A percentile compares a stretch with the other conserved stretches of the same genome.
Evolutionary conservation across 2,797 vertebrate species (phyloP).

Genomic region (Huso huso): DNA sequence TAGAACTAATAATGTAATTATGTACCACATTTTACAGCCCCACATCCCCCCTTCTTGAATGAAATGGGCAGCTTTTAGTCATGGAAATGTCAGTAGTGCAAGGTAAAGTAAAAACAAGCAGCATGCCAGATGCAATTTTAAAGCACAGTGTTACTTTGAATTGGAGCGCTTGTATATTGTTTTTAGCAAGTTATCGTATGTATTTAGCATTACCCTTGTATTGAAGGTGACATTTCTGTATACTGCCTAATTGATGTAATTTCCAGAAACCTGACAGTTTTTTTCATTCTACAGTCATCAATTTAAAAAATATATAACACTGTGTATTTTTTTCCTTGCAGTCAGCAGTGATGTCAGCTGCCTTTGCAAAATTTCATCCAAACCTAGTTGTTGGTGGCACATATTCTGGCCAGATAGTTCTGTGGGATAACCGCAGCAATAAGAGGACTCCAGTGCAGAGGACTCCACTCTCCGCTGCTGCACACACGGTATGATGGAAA

Average conservation of each 20-base stretch:
- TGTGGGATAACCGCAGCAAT: slow-evolving; percentile 98
- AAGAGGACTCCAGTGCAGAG: slow-evolving; percentile 96
- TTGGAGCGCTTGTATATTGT: slow-evolving; percentile 9
- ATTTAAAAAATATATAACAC: slow-evolving; percentile 20
- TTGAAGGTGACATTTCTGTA: slow-evolving; percentile 11
- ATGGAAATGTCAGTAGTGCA: slow-evolving; percentile 22
- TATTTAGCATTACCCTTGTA: background rate
- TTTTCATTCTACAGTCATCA: slow-evolving; percentile 13
- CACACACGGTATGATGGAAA: slow-evolving; percentile 76
- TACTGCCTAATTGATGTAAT: background rate
- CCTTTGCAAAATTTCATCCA: slow-evolving; percentile 95
- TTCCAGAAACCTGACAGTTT: slow-evolving; percentile 10
- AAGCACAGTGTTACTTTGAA: slow-evolving; percentile 1
- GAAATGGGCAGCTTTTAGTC: slow-evolving; percentile 12
- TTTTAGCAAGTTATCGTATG: slow-evolving; percentile 14
- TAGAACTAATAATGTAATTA: slow-evolving; percentile 20
- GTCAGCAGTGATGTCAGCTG: slow-evolving; percentile 96
- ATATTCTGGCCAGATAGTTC: slow-evolving; percentile 93
- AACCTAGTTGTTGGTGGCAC: slow-evolving; percentile 95
- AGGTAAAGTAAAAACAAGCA: slow-evolving; percentile 17
- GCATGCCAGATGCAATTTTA: slow-evolving; percentile 10
- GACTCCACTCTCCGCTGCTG: slow-evolving; percentile 91
- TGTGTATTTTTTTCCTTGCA: slow-evolving; percentile 37
- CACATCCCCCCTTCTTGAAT: background rate
- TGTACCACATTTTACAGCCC: slow-evolving; percentile 25